Evolutionary conservation across 2,113 vertebrate genomes (phyloP).

Genomic region (Neopipo cinnamomea): DNA sequence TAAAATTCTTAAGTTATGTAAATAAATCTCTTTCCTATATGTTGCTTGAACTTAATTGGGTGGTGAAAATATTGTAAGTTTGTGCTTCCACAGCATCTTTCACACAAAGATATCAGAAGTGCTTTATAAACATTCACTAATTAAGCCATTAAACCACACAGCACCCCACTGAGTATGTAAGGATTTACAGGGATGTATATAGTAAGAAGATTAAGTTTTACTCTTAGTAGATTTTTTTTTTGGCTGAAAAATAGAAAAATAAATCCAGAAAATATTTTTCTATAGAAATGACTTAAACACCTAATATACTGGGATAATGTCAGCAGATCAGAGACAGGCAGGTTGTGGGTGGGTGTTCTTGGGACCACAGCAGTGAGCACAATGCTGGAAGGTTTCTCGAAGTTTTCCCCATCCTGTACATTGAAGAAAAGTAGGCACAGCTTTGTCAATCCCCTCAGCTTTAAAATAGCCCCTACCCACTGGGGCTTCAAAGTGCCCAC

Average conservation of each 20-base stretch:
- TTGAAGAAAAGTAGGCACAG: not conserved
- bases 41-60: not conserved
- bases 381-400: not conserved
- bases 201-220: conserved; percentile 8
- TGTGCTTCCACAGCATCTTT: conserved; percentile 9
- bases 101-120: not conserved
- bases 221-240: not conserved
- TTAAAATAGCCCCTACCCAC: not conserved
- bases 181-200: not conserved
- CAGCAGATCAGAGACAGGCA: not conserved
- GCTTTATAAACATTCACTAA: conserved; percentile 25
- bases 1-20: not conserved
- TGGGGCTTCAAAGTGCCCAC: not conserved
- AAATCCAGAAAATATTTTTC: not conserved
- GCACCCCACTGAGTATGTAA: not conserved
- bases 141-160: conserved; percentile 30
- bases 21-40: not conserved
- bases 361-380: not conserved
- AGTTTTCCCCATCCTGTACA: not conserved
- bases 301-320: not conserved
- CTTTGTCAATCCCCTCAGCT: not conserved
- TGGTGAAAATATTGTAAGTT: not conserved
- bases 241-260: not conserved
- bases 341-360: not conserved
- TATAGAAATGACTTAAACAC: not conserved